Evolutionary conservation across 1,140 invertebrate genomes (phyloP), one percentile per base, ranked within the genome.

Genomic region (Capitella teleta): DNA sequence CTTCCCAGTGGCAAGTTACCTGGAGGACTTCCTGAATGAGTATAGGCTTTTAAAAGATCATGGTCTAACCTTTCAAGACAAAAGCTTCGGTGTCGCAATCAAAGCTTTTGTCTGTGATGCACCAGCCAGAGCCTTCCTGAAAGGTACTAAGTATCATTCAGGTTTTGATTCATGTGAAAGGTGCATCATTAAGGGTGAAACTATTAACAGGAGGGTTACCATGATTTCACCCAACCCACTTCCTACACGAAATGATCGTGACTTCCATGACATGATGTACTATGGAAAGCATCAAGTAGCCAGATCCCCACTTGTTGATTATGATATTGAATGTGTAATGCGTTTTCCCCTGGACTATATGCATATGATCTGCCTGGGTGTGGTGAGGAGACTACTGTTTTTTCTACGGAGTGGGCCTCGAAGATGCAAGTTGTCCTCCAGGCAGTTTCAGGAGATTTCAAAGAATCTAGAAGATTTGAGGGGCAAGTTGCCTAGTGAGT

Each of bases 341-440:
- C 23, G 53, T 28, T 55, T 67, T 49, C 53, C 57, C 10, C 28
- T 66, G 18, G 63, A 72, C 44, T 61, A 57, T 38, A 67, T 69
- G 65, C 67, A 72, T 52, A 26, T 61, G 38, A 41, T 62, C 24
- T 68, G 58, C 41, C 47, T 67, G 40, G 70, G 68, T 4, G 59
- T 64, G 16, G 54, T 56, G 1, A 55, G 28, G 34, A 18, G 36
- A 14, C 5, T 34, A 28, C 14, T 49, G 34, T 43, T 3, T 19
- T 42, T 49, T 12, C 23, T 43, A 19, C 4, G 14, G 16, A 8
- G 26, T 25, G 5, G 37, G 18, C 47, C 47, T 16, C n/a, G n/a
- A n/a, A n/a, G n/a, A n/a, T n/a, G n/a, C n/a, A n/a, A n/a, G 28
- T 34, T 47, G 26, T n/a, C 23, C 19, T 5, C 14, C n/a, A 4